Evolutionary conservation across 2,113 vertebrate genomes (phyloP), one percentile per base, ranked within the genome.

Genomic region (Campylorhamphus procurvoides): DNA sequence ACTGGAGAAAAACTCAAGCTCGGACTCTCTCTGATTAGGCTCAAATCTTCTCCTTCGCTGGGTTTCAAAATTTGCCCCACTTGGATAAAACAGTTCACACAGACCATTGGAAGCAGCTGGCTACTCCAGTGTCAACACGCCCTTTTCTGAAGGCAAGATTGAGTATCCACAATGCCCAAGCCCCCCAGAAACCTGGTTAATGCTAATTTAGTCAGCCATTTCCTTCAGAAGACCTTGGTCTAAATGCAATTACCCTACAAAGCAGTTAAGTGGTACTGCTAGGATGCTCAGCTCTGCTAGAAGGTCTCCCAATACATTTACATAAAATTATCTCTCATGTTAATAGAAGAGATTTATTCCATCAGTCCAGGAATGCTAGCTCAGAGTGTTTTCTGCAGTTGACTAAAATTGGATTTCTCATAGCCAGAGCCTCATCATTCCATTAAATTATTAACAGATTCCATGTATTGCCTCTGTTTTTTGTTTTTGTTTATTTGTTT

Each of bases 221-320:
- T 98, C 98, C 99, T 99, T 99, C 98, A 98, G 86, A 98, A 98
- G 99, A 98, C 99, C 98, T 99, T 99, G 98, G 97, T 97, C 97
- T 98, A 98, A 98, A 98, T 98, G 98, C 95, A 98, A 98, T 98
- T 98, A 98, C 81, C 71, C 71, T 84, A 97, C 98, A 98, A 99
- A 98, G 98, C 98, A 98, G 97, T 96, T 97, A 98, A 98, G 94
- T 90, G 68, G 97, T 93, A 92, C 87, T 90, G 94, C 96, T 97
- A 97, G 96, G 94, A 97, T 64, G 93, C 93, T 92, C 84, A 73
- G 96, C 91, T 91, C 91, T 40, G 56, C 87, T 95, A 87, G 90
- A 97, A 98, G 91, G 97, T 97, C 96, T 97, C 96, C 87, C 71
- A 81, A 95, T 96, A 95, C 95, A 98, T 98, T 98, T 98, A 97